Evolutionary conservation across 2,113 vertebrate species (phyloP).

Genomic region (Brachyistius frenatus): DNA sequence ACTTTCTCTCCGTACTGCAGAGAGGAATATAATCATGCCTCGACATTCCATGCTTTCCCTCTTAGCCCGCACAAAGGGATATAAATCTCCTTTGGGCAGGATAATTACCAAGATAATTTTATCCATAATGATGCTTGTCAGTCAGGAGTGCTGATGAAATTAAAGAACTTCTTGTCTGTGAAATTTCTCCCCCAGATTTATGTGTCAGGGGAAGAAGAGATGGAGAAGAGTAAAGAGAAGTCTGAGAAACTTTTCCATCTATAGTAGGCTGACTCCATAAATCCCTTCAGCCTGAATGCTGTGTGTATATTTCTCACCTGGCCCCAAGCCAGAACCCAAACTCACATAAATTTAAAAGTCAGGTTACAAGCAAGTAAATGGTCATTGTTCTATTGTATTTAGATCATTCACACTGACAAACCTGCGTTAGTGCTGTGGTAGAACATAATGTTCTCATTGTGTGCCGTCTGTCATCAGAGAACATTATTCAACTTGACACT

Average conservation of each 20-base stretch:
- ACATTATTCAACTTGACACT: too few relatives aligned
- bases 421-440: too few relatives aligned
- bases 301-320: slow-evolving; percentile 26
- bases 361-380: slow-evolving; percentile 28
- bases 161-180: slow-evolving; percentile 77
- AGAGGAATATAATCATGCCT: slow-evolving; percentile 47
- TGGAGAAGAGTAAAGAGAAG: slow-evolving; percentile 50
- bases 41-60: slow-evolving; percentile 48
- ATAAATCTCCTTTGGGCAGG: slow-evolving; percentile 83
- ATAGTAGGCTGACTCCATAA: slow-evolving; percentile 47
- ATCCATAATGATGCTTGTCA: slow-evolving; percentile 86
- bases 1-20: slow-evolving; percentile 53
- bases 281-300: slow-evolving; percentile 9
- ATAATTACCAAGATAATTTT: slow-evolving; percentile 87
- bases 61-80: slow-evolving; percentile 76
- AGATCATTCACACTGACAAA: too few relatives aligned
- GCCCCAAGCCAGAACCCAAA: slow-evolving; percentile 8
- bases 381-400: background rate
- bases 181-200: slow-evolving; percentile 67
- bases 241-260: slow-evolving; percentile 66
- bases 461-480: too few relatives aligned
- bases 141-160: slow-evolving; percentile 82
- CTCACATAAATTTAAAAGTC: slow-evolving; percentile 23
- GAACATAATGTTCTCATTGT: too few relatives aligned
- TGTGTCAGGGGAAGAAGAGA: slow-evolving; percentile 67